Conservation (phyloP, 2,113 vertebrate species). For the Petrocephalus zakoni region DNA sequence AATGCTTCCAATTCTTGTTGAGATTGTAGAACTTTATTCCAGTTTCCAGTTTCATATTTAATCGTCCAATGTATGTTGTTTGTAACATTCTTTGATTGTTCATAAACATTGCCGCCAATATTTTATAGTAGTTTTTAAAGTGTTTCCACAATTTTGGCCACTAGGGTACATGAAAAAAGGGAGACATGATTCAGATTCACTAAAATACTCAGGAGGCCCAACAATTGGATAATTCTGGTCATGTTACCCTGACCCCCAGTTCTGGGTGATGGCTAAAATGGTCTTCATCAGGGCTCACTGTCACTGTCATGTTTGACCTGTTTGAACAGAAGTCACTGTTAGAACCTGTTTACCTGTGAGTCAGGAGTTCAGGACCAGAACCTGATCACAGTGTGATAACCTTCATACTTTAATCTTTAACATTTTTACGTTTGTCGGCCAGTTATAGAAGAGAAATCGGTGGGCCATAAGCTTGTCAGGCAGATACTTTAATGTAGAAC, state of each 20-base stretch:
- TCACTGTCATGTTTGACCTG: background rate
- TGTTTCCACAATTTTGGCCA: too few relatives aligned
- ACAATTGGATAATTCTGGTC: background rate
- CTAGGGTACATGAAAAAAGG: background rate
- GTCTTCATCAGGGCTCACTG: background rate
- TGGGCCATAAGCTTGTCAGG: background rate
- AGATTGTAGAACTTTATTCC: too few relatives aligned
- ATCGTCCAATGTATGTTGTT: too few relatives aligned
- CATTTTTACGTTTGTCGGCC: background rate
- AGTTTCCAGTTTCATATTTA: too few relatives aligned
- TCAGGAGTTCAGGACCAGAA: background rate
- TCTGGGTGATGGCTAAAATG: background rate
- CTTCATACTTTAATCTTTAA: background rate
- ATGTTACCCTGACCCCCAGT: background rate
- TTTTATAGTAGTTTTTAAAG: too few relatives aligned
- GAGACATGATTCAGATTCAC: background rate
- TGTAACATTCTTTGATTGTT: too few relatives aligned
- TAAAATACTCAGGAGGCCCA: background rate
- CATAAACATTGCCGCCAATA: too few relatives aligned
- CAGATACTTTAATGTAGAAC: background rate
- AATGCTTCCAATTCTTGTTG: too few relatives aligned
- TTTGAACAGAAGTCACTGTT: background rate
- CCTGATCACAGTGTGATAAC: background rate
- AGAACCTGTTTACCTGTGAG: background rate
- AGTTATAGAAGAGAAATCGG: background rate